Percentiles rank a stretch among this genome's conserved stretches.
These are phyloP conservation scores for Phaethornis superciliosus DNA, from an alignment of 2,113 vertebrate genomes.

Conservation along the genomic window DNA sequence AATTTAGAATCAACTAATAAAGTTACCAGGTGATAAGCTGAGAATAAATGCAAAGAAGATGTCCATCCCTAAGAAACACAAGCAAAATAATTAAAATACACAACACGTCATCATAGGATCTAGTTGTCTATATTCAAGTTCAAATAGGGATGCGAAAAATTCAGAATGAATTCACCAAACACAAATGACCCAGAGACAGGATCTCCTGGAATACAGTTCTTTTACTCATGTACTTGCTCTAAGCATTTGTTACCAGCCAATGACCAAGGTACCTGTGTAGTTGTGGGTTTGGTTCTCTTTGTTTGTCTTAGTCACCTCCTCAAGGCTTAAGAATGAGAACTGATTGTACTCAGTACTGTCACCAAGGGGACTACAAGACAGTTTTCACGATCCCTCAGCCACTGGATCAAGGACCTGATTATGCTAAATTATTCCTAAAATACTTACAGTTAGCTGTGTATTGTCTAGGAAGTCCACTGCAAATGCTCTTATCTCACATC, in stretches of 20 bases:
- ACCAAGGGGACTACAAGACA: not conserved
- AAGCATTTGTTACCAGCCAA: not conserved
- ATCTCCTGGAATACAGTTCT: not conserved
- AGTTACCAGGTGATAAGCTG: not conserved
- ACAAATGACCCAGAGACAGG: not conserved
- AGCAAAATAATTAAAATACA: not conserved
- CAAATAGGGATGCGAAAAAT: not conserved
- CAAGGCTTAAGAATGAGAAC: not conserved
- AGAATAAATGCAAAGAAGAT: conserved; percentile 6
- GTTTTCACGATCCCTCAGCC: not conserved
- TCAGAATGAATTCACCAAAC: not conserved
- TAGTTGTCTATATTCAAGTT: not conserved
- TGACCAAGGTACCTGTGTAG: not conserved
- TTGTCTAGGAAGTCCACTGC: not conserved
- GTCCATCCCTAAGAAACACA: not conserved
- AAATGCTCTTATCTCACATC: not conserved
- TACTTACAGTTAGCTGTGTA: not conserved
- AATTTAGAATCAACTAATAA: not conserved
- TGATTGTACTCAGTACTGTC: not conserved
- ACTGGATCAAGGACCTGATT: not conserved
- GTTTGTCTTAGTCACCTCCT: not conserved
- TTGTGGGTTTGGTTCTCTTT: not conserved
- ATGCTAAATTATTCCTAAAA: not conserved
- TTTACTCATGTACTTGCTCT: not conserved
- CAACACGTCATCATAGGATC: not conserved